These are phyloP conservation scores for Lerema accius DNA, from an alignment of 1,140 invertebrate species.

Conservation along the genomic window DNA sequence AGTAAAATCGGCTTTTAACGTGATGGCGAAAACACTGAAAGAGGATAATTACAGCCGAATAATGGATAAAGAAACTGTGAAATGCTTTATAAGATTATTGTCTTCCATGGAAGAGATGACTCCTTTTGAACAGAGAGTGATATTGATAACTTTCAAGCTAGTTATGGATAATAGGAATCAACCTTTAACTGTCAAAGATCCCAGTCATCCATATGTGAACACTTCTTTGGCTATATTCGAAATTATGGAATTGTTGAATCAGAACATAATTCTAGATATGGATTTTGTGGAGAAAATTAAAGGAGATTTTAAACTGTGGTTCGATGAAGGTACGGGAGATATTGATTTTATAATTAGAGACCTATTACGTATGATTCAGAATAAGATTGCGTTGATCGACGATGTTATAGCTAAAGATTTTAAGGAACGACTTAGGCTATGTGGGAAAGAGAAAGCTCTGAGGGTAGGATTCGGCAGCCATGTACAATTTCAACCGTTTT, in stretches of 20 bases:
- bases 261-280: too few relatives aligned
- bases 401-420: too few relatives aligned
- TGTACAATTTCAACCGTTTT: too few relatives aligned
- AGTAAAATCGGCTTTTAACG: background rate
- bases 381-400: too few relatives aligned
- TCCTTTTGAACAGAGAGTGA: background rate
- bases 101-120: constrained; percentile 1
- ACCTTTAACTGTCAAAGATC: background rate
- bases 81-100: background rate
- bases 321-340: too few relatives aligned
- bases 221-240: background rate
- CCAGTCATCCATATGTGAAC: background rate
- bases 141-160: background rate
- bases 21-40: background rate
- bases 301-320: too few relatives aligned
- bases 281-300: too few relatives aligned
- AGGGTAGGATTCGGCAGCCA: too few relatives aligned
- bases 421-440: too few relatives aligned
- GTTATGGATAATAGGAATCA: constrained; percentile 1
- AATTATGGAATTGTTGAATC: background rate
- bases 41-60: constrained; percentile 1
- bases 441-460: too few relatives aligned
- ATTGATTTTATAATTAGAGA: too few relatives aligned
- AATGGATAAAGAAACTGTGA: constrained; percentile 1
- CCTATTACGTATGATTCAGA: too few relatives aligned